phyloP scores from a whole-genome alignment of 2,888 invertebrate species.

The Dilophus febrilis region DNA sequence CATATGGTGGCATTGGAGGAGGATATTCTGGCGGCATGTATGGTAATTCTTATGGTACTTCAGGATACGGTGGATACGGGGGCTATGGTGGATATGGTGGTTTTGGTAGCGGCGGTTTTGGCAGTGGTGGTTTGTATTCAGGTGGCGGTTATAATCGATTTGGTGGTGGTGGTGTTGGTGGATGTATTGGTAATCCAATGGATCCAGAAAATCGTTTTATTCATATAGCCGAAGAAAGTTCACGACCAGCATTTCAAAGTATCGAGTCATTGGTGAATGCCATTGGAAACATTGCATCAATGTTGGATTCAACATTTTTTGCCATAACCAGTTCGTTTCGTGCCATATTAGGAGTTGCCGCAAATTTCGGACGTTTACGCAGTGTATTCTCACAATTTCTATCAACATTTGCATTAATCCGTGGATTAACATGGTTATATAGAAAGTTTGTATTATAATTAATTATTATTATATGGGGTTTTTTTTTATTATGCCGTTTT shows the following conservation, averaged over 20 bases:
- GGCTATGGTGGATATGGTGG: conserved; percentile 9
- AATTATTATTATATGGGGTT: background rate
- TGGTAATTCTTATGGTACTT: conserved; percentile 10
- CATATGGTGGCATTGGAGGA: background rate
- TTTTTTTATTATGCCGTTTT: conserved; percentile 1
- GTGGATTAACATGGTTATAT: conserved; percentile 65
- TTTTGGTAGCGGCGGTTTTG: conserved; percentile 14
- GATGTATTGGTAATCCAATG: conserved; percentile 15
- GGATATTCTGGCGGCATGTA: conserved; percentile 11
- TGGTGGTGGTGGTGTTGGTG: conserved; percentile 17
- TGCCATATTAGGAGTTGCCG: conserved; percentile 89
- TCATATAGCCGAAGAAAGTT: conserved; percentile 78
- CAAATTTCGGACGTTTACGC: conserved; percentile 75
- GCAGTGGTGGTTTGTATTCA: conserved; percentile 18
- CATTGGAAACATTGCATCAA: conserved; percentile 85
- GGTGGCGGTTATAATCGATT: conserved; percentile 21
- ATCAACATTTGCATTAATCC: conserved; percentile 69
- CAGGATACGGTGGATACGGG: conserved; percentile 15
- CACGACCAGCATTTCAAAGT: conserved; percentile 83
- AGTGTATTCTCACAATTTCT: conserved; percentile 73
- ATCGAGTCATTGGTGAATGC: conserved; percentile 85
- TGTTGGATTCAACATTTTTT: conserved; percentile 92
- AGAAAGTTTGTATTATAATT: conserved; percentile 32
- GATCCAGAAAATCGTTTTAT: conserved; percentile 43
- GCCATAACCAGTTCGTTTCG: conserved; percentile 90